A percentile compares a stretch with the other conserved stretches of the same genome.
Conservation (phyloP, 2,113 vertebrate genomes). For the Tiliqua scincoides region DNA sequence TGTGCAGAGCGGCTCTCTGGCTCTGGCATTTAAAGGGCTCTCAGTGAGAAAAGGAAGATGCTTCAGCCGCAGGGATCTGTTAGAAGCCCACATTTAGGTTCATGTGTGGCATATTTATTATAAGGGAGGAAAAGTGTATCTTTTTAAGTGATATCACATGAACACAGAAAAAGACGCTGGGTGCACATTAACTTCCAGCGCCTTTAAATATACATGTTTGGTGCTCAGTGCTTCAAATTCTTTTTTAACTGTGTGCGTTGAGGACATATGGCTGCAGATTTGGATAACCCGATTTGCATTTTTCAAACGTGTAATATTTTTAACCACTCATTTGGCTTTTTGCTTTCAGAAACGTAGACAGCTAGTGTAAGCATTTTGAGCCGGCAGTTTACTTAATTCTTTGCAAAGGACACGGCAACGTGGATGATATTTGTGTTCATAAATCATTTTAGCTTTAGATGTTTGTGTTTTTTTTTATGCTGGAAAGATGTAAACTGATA, state of each 20-base stretch:
- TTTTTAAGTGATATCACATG: constrained; percentile 45
- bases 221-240: constrained; percentile 78
- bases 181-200: constrained; percentile 62
- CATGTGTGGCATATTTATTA: constrained; percentile 47
- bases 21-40: constrained; percentile 52
- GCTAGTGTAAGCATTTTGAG: constrained; percentile 79
- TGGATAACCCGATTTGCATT: constrained; percentile 87
- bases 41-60: constrained; percentile 52
- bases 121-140: constrained; percentile 43
- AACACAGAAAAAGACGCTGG: constrained; percentile 56
- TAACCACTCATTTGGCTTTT: constrained; percentile 82
- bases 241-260: constrained; percentile 75
- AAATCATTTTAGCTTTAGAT: constrained; percentile 75
- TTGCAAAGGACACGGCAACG: constrained; percentile 68
- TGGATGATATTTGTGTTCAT: constrained; percentile 64
- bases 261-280: constrained; percentile 87
- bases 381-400: constrained; percentile 76
- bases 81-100: constrained; percentile 44
- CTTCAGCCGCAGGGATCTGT: constrained; percentile 32
- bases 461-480: constrained; percentile 75
- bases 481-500: constrained; percentile 72
- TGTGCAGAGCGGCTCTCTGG: constrained; percentile 47
- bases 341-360: constrained; percentile 82
- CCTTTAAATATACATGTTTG: constrained; percentile 76
- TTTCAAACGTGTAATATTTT: constrained; percentile 83